phyloP scores from a whole-genome alignment of 2,888 invertebrate genomes.

The Chorisops tibialis region DNA sequence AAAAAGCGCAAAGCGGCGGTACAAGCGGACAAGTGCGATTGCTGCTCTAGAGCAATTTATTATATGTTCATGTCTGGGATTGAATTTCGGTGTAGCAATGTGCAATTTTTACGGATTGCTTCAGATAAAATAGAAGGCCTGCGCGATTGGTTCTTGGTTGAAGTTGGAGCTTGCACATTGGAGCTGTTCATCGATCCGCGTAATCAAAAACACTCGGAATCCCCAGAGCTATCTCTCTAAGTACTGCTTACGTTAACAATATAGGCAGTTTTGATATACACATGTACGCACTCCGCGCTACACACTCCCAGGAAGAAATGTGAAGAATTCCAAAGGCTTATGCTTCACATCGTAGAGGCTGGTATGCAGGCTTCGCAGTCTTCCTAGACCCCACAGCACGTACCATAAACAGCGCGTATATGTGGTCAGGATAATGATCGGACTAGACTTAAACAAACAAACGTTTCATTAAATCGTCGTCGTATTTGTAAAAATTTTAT shows the following conservation, averaged over 20 bases:
- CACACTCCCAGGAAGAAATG: no score
- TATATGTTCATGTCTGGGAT: slow-evolving; percentile 32
- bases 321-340: no score
- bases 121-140: slow-evolving; percentile 29
- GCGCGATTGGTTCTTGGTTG: not conserved
- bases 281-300: no score
- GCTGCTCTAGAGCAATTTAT: slow-evolving; percentile 31
- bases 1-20: slow-evolving; percentile 2
- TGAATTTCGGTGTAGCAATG: slow-evolving; percentile 34
- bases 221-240: no score
- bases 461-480: slow-evolving; percentile 33
- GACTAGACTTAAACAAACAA: slow-evolving; percentile 34
- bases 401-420: slow-evolving; percentile 21
- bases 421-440: slow-evolving; percentile 31
- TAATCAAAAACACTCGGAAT: no score
- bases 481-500: slow-evolving; percentile 26
- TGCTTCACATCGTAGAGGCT: no score
- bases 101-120: slow-evolving; percentile 33
- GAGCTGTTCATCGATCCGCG: no score
- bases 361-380: not conserved
- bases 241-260: no score
- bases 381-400: slow-evolving; percentile 29
- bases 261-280: no score
- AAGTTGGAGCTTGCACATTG: no score
- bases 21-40: slow-evolving; percentile 31